Base-by-base conservation (phyloP, 2,797 vertebrate species). In the Jordanella pulchra region DNA sequence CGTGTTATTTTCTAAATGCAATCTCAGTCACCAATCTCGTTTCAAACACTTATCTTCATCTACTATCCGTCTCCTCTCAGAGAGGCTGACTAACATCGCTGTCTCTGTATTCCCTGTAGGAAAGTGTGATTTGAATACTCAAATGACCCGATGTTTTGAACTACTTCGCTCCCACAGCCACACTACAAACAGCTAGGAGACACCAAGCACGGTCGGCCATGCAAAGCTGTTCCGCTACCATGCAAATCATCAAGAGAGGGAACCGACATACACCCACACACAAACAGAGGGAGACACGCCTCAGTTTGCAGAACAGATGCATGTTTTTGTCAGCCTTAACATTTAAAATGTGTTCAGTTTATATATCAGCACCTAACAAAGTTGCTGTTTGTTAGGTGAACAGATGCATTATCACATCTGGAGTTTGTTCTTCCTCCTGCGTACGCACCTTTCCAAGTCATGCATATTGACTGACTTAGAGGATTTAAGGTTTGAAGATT, bases 51-150 rank as follows among this genome's bases (percentile, higher is more conserved):
- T 60, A 67, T 71, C 50, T 54, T 27, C 56, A 69, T 74, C 65
- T 17, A 53, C 64, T 51, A 27, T 61, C 63, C 66, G 47, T 58
- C 9, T 65, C 66, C 51, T 75, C 5, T 61, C 13, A 55, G 44
- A 47, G 17, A 73, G 39, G 39, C 63, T 68, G 64, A 73, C 14
- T 45, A 71, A 78, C 75, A 77, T 78, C 68, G 42, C 23, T 66
- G 55, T 35, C 53, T 64, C 68, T 35, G 45, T 45, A 54, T 69
- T 60, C 42, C 32, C 5, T 64, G 18, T 42, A 79, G 30, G 30
- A 4, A 56, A 54, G 65, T 82, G 71, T 77, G 68, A 73, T 93
- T 93, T 93, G 89, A 92, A 91, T 94, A 94, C 86, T 88, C 93
- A 94, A 94, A 94, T 93, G 69, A 78, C 69, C 51, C 4, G 9